A percentile compares a stretch with the other conserved stretches of the same genome.
Evolutionary conservation across 2,797 vertebrate genomes (phyloP).

Genomic region (Paratrypauchen microcephalus): DNA sequence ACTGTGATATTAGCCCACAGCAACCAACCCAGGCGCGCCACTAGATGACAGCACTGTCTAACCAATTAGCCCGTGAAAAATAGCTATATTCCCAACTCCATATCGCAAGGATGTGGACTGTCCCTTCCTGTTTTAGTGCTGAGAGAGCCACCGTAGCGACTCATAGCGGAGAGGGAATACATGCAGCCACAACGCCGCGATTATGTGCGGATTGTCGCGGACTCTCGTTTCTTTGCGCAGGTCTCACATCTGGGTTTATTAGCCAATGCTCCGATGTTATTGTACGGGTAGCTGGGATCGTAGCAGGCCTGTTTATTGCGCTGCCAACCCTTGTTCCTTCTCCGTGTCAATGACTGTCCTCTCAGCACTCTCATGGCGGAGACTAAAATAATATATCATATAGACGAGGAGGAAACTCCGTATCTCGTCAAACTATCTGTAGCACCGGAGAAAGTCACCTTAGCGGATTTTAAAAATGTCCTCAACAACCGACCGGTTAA

Average conservation of each 20-base stretch:
- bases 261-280: slow-evolving; percentile 61
- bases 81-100: slow-evolving; percentile 70
- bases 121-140: slow-evolving; percentile 84
- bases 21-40: slow-evolving; percentile 34
- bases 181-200: slow-evolving; percentile 67
- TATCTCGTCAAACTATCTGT: slow-evolving; percentile 95
- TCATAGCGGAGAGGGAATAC: slow-evolving; percentile 72
- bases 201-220: slow-evolving; percentile 72
- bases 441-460: slow-evolving; percentile 92
- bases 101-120: slow-evolving; percentile 79
- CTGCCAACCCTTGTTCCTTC: slow-evolving; percentile 73
- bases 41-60: slow-evolving; percentile 75
- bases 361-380: slow-evolving; percentile 90
- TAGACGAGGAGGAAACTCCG: slow-evolving; percentile 98
- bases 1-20: background rate
- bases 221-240: slow-evolving; percentile 55
- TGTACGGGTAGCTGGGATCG: slow-evolving; percentile 66
- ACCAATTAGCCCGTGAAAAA: slow-evolving; percentile 51
- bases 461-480: slow-evolving; percentile 98
- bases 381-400: slow-evolving; percentile 98
- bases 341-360: slow-evolving; percentile 80
- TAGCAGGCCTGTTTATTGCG: slow-evolving; percentile 66
- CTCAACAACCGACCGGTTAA: slow-evolving; percentile 93
- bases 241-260: slow-evolving; percentile 43
- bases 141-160: slow-evolving; percentile 75